Percentiles rank a stretch among this genome's conserved stretches.
Conservation (phyloP, 2,797 vertebrate genomes). For the Sebastes alutus region DNA sequence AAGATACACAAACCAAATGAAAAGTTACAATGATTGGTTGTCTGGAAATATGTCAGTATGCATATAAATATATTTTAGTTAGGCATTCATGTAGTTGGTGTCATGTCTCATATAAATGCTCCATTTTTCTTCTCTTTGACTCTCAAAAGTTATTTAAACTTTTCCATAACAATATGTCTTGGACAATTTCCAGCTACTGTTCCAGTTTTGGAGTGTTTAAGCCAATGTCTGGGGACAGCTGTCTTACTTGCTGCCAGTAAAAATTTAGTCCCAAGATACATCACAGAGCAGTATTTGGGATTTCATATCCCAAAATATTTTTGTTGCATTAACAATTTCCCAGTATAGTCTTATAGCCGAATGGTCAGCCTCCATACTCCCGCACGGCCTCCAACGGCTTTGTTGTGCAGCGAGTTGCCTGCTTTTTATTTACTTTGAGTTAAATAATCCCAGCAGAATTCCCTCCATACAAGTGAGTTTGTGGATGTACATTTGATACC, state of each 20-base stretch:
- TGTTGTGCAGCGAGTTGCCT: too few species aligned
- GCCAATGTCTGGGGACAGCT: neutral
- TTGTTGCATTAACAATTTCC: neutral
- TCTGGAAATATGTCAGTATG: neutral
- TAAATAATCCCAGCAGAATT: neutral
- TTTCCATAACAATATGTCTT: neutral
- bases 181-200: neutral
- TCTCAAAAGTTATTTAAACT: neutral
- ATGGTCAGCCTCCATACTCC: neutral
- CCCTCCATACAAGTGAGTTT: neutral
- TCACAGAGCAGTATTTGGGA: constrained; percentile 1
- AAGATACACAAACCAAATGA: neutral
- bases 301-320: constrained; percentile 1
- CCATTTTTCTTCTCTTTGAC: neutral
- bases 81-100: neutral
- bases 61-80: neutral
- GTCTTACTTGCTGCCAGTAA: neutral
- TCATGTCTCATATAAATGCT: neutral
- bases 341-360: neutral
- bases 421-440: too few species aligned
- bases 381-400: too few species aligned
- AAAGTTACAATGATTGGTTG: neutral
- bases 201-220: neutral
- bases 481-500: neutral
- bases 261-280: neutral